Base-by-base conservation (phyloP, 2,797 vertebrate genomes). In the Sebastiscus albofasciatus region DNA sequence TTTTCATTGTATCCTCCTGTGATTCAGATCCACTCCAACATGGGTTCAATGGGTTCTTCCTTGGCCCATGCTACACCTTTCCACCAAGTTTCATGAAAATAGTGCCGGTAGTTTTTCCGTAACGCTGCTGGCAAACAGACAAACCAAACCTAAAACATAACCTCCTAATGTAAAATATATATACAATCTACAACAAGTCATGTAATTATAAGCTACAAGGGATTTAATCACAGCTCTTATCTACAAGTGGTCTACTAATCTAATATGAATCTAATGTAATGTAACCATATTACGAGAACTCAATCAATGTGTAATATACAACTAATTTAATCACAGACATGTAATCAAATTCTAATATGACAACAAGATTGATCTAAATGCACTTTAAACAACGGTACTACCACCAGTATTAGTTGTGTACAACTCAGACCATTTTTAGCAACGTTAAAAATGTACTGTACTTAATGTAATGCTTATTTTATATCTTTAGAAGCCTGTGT, bases 291-390 rank as follows among this genome's bases (percentile, higher is more conserved):
- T n/a, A 22, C 1, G n/a, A 29, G 14, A 12, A 65, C 52, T 68
- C 6, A 66, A 26, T 80, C 64, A 61, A 67, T 54, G 60, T 55
- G 20, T 18, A 24, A 68, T 59, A 39, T 14, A 52, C 33, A 77
- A 31, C 5, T 59, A 13, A 84, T 77, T 77, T 4, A 72, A 72
- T 76, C 34, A 76, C 18, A 70, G 20, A 75, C 52, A 59, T 39
- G 55, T 36, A 67, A 62, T 84, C 29, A 42, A 54, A 59, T 33
- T 68, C 5, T 64, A 61, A 69, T 60, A 67, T 64, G 52, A 64
- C 68, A 72, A 10, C 46, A 33, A 12, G 10, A 55, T 24, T 64
- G 62, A 80, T 73, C 22, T 54, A 69, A 64, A 72, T 54, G 8
- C 64, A 22, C 3, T 16, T 27, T 14, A 61, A 27, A 22, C 20